A percentile compares a stretch with the other conserved stretches of the same genome.
Conservation (phyloP, 2,797 vertebrate species). For the Chaunax sp. region DNA sequence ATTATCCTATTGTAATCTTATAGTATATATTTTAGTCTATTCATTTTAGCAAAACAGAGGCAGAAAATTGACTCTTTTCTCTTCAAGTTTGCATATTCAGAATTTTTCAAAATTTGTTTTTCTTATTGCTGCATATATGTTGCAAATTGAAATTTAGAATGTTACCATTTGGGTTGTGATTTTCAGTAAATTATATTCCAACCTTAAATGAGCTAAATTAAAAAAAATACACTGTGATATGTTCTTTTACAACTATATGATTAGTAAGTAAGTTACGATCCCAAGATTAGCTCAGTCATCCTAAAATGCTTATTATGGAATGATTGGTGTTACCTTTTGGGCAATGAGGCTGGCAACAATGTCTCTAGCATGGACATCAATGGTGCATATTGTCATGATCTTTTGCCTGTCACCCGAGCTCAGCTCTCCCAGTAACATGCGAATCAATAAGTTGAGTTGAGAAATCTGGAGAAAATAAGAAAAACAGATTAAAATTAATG, state of each 20-base stretch:
- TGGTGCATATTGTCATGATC: conserved; percentile 88
- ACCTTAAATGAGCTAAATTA: not conserved
- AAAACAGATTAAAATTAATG: not conserved
- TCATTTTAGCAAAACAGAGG: not conserved
- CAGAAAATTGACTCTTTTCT: not conserved
- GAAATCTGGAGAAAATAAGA: conserved; percentile 72
- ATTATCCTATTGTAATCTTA: not conserved
- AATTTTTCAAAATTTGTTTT: not conserved
- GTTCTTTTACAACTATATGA: not conserved
- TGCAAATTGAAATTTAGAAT: not conserved
- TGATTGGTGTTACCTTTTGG: conserved; percentile 79
- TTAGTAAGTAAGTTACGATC: not conserved
- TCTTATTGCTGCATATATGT: not conserved
- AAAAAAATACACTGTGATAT: not conserved
- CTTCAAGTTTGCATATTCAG: not conserved
- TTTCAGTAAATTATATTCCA: not conserved
- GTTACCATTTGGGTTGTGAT: not conserved
- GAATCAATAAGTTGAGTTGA: conserved; percentile 87
- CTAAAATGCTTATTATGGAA: not conserved
- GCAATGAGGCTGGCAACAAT: conserved; percentile 84
- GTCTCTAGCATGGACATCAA: conserved; percentile 86
- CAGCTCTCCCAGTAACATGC: conserved; percentile 85
- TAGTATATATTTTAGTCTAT: not conserved
- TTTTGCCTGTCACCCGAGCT: conserved; percentile 85
- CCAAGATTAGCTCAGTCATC: not conserved